Conservation (phyloP, 2,888 invertebrate genomes). For the Allygus modestus region DNA sequence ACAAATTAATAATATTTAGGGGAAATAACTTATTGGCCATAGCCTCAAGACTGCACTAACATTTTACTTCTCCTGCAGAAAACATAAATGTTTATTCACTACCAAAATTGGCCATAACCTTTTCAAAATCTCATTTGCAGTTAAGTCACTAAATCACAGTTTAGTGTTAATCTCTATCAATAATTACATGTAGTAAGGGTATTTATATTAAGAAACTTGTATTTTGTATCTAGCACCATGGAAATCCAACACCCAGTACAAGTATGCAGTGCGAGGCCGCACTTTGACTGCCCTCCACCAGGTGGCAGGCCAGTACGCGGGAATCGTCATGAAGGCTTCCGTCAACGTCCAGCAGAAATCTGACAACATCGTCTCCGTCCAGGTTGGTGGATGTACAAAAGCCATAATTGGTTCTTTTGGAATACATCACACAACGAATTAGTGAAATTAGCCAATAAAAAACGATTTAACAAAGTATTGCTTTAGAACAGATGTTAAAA, state of each 20-base stretch:
- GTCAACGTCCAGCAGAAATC: conserved; percentile 78
- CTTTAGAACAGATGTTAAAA: neutral
- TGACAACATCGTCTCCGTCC: conserved; percentile 76
- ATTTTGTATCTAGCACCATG: conserved; percentile 70
- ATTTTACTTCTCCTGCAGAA: too few species aligned
- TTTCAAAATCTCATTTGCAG: too few species aligned
- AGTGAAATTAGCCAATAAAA: neutral
- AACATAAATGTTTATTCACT: too few species aligned
- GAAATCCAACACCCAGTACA: conserved; percentile 73
- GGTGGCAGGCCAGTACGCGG: conserved; percentile 77
- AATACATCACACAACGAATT: neutral
- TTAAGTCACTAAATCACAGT: too few species aligned
- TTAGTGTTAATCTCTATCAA: too few species aligned
- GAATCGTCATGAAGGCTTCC: conserved; percentile 77
- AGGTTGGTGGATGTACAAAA: conserved; percentile 71
- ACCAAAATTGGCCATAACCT: too few species aligned
- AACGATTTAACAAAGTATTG: neutral
- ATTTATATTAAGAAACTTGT: too few species aligned
- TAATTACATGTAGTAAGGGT: too few species aligned
- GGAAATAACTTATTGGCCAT: too few species aligned
- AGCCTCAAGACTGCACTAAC: too few species aligned
- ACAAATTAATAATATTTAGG: too few species aligned
- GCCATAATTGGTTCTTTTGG: neutral
- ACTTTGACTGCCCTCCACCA: conserved; percentile 80
- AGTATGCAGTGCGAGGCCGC: conserved; percentile 74